These are phyloP conservation scores for Phalera bucephala DNA, from an alignment of 2,888 invertebrate genomes.

Conservation along the genomic window DNA sequence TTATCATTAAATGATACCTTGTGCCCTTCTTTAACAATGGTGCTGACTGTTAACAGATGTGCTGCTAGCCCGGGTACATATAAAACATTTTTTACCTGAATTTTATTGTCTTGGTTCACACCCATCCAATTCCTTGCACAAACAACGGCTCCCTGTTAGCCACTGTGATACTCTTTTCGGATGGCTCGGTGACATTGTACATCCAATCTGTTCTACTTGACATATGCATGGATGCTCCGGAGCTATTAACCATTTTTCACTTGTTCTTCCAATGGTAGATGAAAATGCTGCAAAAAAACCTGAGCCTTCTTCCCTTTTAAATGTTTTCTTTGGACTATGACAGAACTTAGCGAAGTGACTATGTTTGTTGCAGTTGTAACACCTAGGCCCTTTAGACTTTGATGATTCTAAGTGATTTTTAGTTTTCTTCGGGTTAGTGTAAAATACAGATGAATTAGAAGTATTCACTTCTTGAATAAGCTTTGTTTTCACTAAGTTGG, in stretches of 20 bases:
- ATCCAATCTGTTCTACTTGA: neutral
- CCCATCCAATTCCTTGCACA: too few relatives aligned
- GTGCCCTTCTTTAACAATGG: slow-evolving; percentile 18
- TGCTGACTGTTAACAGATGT: slow-evolving; percentile 12
- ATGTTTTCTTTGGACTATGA: too few relatives aligned
- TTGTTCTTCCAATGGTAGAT: neutral
- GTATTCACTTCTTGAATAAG: slow-evolving; percentile 3
- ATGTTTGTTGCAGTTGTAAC: too few relatives aligned
- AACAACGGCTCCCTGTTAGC: neutral
- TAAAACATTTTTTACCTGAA: slow-evolving; percentile 27
- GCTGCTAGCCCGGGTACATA: slow-evolving; percentile 27
- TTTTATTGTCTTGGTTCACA: too few relatives aligned
- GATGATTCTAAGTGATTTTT: slow-evolving; percentile 17
- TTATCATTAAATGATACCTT: slow-evolving; percentile 15
- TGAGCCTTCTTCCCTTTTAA: too few relatives aligned
- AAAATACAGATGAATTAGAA: slow-evolving; percentile 8
- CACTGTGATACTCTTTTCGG: neutral
- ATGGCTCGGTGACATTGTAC: neutral
- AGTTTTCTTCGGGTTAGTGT: slow-evolving; percentile 3
- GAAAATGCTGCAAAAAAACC: slow-evolving; percentile 1
- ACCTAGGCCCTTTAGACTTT: too few relatives aligned
- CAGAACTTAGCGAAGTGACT: too few relatives aligned
- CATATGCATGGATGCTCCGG: neutral
- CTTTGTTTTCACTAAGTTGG: slow-evolving; percentile 3
- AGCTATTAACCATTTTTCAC: neutral